Conservation (phyloP, 1,140 invertebrate genomes). For the Lepidurus couesii region DNA sequence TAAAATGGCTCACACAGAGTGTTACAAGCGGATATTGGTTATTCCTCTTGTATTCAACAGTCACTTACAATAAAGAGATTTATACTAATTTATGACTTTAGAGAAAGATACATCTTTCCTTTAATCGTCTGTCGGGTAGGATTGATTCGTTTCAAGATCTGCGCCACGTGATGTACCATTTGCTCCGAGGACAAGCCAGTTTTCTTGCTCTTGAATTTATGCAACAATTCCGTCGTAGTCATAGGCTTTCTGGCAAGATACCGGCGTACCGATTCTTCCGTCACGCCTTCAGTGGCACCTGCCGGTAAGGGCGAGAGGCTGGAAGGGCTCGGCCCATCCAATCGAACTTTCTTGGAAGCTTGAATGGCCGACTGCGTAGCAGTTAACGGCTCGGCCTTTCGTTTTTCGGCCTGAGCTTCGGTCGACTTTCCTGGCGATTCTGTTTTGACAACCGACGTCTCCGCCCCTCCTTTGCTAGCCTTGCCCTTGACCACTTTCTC, state of each 20-base stretch:
- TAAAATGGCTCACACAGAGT: no score
- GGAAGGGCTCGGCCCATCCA: not conserved
- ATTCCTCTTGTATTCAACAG: no score
- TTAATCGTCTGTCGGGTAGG: slow-evolving; percentile 87
- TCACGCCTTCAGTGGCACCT: slow-evolving; percentile 75
- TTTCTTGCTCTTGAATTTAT: slow-evolving; percentile 93
- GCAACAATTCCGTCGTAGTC: slow-evolving; percentile 87
- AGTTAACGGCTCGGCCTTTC: not conserved
- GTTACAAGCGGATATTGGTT: no score
- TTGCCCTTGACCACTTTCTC: slow-evolving; percentile 49
- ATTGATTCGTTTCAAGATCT: slow-evolving; percentile 90
- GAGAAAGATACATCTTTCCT: slow-evolving; percentile 88
- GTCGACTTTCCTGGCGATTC: not conserved
- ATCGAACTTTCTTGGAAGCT: not conserved
- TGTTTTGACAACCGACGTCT: not conserved
- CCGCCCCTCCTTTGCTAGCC: not conserved
- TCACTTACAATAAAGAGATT: no score
- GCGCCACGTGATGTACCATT: slow-evolving; percentile 85
- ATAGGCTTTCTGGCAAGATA: slow-evolving; percentile 93
- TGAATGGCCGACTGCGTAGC: not conserved
- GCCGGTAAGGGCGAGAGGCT: not conserved
- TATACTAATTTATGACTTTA: slow-evolving; percentile 45
- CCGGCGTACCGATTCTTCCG: slow-evolving; percentile 85
- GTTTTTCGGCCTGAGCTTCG: not conserved
- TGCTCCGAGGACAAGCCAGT: slow-evolving; percentile 83